Percentiles rank a stretch among this genome's conserved stretches.
These are phyloP conservation scores for Perca flavescens DNA, from an alignment of 2,113 vertebrate species.

Conservation along the genomic window DNA sequence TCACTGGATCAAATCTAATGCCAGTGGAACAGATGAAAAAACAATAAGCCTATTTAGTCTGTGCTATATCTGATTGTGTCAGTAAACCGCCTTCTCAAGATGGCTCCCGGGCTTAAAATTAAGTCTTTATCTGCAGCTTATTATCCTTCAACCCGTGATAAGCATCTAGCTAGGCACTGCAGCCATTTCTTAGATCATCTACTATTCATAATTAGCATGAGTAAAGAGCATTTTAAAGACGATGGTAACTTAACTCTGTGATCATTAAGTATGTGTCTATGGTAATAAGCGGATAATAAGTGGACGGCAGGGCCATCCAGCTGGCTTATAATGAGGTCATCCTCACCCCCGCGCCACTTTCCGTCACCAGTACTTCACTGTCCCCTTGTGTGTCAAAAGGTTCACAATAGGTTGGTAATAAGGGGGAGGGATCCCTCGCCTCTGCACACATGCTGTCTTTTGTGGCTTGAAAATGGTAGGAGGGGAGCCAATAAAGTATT, in stretches of 20 bases:
- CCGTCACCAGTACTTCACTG: conserved; percentile 38
- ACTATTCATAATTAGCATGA: conserved; percentile 38
- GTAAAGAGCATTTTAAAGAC: conserved; percentile 16
- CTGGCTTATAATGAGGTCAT: conserved; percentile 74
- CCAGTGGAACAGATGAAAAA: neutral
- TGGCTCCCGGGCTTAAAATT: conserved; percentile 57
- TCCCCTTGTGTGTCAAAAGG: conserved; percentile 59
- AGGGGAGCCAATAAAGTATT: conserved; percentile 43
- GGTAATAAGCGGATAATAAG: neutral
- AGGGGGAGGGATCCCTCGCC: conserved; percentile 52
- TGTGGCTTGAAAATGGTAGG: conserved; percentile 31
- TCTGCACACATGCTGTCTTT: conserved; percentile 47
- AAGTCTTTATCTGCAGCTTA: conserved; percentile 56
- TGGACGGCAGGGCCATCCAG: conserved; percentile 45
- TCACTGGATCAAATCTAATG: conserved; percentile 23
- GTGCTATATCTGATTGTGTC: conserved; percentile 17
- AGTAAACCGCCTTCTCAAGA: conserved; percentile 49
- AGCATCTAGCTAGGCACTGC: conserved; percentile 18
- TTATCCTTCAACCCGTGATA: conserved; percentile 40
- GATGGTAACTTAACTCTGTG: neutral
- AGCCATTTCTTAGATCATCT: conserved; percentile 33
- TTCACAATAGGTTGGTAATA: conserved; percentile 71
- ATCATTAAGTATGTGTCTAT: neutral
- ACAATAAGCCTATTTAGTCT: conserved; percentile 14
- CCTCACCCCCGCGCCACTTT: conserved; percentile 50